A percentile compares a stretch with the other conserved stretches of the same genome.
phyloP scores from a whole-genome alignment of 2,113 vertebrate genomes.

The Dipodomys stephensi region DNA sequence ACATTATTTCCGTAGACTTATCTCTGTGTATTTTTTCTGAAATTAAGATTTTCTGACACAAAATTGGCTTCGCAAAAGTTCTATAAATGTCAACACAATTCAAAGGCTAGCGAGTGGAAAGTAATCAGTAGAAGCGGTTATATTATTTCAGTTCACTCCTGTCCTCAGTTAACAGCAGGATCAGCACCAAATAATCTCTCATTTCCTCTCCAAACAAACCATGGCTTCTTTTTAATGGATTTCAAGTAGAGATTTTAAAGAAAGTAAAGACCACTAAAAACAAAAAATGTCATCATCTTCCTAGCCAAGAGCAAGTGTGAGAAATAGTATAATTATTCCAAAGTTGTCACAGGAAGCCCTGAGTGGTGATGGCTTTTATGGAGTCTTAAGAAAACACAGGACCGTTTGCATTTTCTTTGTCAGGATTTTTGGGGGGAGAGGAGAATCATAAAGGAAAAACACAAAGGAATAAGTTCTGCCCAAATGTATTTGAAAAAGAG shows the following conservation, averaged over 20 bases:
- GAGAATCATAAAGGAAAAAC: not conserved
- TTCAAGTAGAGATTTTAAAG: slow-evolving; percentile 32
- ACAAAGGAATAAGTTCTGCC: not conserved
- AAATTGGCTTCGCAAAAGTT: slow-evolving; percentile 61
- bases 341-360: not conserved
- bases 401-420: slow-evolving; percentile 36
- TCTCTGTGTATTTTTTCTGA: slow-evolving; percentile 50
- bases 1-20: slow-evolving; percentile 69
- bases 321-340: slow-evolving; percentile 52
- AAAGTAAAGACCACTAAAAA: slow-evolving; percentile 6
- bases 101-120: slow-evolving; percentile 42
- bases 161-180: slow-evolving; percentile 71
- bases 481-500: not conserved
- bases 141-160: slow-evolving; percentile 40
- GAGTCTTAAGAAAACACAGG: slow-evolving; percentile 59
- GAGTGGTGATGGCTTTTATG: slow-evolving; percentile 15
- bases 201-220: slow-evolving; percentile 53
- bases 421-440: slow-evolving; percentile 51
- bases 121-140: not conserved
- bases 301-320: slow-evolving; percentile 53
- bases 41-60: slow-evolving; percentile 67
- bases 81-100: slow-evolving; percentile 53
- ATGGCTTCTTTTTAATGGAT: not conserved
- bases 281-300: slow-evolving; percentile 35
- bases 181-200: slow-evolving; percentile 57